Conservation (phyloP, 1,140 invertebrate species). For the Calycopis cecrops region DNA sequence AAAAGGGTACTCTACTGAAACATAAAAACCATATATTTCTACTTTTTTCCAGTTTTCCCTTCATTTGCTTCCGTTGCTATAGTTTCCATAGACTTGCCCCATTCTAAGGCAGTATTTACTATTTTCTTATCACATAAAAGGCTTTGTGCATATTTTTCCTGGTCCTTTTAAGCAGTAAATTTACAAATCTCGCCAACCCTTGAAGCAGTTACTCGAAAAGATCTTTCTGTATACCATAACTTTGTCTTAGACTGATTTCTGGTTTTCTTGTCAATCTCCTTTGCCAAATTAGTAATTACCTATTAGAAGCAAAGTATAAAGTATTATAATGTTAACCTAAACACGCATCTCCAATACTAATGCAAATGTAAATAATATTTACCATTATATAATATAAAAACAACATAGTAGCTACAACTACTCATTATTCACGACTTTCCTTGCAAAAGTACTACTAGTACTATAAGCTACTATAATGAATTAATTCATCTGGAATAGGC, state of each 20-base stretch:
- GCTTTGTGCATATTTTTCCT: background rate
- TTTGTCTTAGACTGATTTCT: background rate
- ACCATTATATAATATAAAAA: background rate
- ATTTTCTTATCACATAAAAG: background rate
- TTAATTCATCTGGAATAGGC: too few relatives aligned
- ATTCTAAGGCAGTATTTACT: background rate
- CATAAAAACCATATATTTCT: background rate
- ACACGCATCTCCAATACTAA: background rate
- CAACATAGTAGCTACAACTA: background rate
- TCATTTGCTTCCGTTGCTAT: background rate
- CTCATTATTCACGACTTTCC: background rate
- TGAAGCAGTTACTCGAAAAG: background rate
- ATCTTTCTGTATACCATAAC: background rate
- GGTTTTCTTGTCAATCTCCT: background rate
- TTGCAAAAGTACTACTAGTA: too few relatives aligned
- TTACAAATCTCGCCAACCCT: background rate
- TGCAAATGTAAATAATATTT: too few relatives aligned
- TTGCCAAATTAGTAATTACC: background rate
- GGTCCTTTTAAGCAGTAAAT: slow-evolving; percentile 2
- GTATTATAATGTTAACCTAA: background rate
- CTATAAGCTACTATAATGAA: too few relatives aligned
- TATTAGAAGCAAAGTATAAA: too few relatives aligned
- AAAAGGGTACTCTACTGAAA: background rate
- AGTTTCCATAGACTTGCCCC: slow-evolving; percentile 4
- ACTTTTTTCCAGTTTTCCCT: background rate